These are phyloP conservation scores for Sciurus niger DNA, from an alignment of 2,113 vertebrate species.

Conservation along the genomic window DNA sequence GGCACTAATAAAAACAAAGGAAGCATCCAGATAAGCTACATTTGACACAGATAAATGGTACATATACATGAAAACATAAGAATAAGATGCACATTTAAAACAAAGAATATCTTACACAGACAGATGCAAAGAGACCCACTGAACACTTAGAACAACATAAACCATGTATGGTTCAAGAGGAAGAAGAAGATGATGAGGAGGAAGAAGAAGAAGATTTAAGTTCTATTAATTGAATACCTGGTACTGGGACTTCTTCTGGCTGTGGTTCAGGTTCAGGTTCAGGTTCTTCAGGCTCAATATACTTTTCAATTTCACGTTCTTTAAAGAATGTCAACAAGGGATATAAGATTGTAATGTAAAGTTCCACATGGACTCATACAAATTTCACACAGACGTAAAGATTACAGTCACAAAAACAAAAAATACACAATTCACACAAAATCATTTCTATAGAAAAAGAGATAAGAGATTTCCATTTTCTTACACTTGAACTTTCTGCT, in stretches of 20 bases:
- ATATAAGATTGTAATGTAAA: constrained; percentile 76
- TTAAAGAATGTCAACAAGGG: constrained; percentile 89
- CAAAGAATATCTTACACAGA: constrained; percentile 30
- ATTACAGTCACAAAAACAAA: constrained; percentile 38
- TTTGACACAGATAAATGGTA: neutral
- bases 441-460: neutral
- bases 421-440: constrained; percentile 46
- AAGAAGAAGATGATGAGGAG: constrained; percentile 71
- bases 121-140: constrained; percentile 35
- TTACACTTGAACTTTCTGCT: constrained; percentile 38
- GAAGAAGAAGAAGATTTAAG: constrained; percentile 29
- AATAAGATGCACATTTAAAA: constrained; percentile 62
- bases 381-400: constrained; percentile 64
- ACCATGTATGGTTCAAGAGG: constrained; percentile 27
- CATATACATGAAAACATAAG: constrained; percentile 39
- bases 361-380: constrained; percentile 69
- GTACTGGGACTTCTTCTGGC: constrained; percentile 83
- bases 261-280: constrained; percentile 85
- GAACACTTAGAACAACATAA: neutral
- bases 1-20: constrained; percentile 19
- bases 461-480: constrained; percentile 34
- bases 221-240: constrained; percentile 85
- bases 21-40: constrained; percentile 15
- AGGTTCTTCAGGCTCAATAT: constrained; percentile 85
- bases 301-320: constrained; percentile 87